Evolutionary conservation across 2,888 invertebrate genomes (phyloP), one percentile per base, ranked within the genome.

Genomic region (Glomeris marginata): DNA sequence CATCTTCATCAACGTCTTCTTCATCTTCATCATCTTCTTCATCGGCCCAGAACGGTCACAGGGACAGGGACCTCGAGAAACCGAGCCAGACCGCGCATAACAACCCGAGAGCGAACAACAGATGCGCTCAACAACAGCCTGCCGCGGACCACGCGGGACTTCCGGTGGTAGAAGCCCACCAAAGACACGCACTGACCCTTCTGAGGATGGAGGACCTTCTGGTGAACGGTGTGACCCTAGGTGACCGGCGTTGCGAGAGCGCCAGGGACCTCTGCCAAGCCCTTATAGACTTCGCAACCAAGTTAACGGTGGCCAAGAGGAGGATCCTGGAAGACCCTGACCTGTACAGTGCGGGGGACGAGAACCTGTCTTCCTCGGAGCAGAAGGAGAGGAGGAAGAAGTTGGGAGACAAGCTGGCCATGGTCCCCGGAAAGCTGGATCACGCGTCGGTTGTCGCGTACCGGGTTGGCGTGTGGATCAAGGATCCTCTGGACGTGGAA

Each of bases 351-450:
- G 59, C 60, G 45, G 63, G 61, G 55, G 56, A 59, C 21, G 55
- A 55, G 35, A 28, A 48, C 22, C 22, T 34, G n/a, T 74, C 75
- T 47, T 69, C 73, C 41, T 71, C 74, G 57, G 79, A 81, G 58
- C 79, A 81, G 62, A 72, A 80, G 56, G 68, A 72, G n/a, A 71
- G 81, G 43, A 69, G 84, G 52, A 76, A 78, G 59, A 73, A 75
- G 57, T 76, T 84, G 48, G 74, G 84, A 55, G 81, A 84, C 55
- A 80, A 80, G 63, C 76, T 83, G 59, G 74, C 77, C 18, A 77
- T 78, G 66, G 76, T 88, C 58, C 86, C 88, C 0, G 88, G 88
- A 1, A 90, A 90, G 66, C 69, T 90, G 56, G 88, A 90, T 67
- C 88, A 88, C 67, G 88, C 88, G 20, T 81, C 83, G 3, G 79